Conservation (phyloP, 2,888 invertebrate species). For the Dromius quadrimaculatus region DNA sequence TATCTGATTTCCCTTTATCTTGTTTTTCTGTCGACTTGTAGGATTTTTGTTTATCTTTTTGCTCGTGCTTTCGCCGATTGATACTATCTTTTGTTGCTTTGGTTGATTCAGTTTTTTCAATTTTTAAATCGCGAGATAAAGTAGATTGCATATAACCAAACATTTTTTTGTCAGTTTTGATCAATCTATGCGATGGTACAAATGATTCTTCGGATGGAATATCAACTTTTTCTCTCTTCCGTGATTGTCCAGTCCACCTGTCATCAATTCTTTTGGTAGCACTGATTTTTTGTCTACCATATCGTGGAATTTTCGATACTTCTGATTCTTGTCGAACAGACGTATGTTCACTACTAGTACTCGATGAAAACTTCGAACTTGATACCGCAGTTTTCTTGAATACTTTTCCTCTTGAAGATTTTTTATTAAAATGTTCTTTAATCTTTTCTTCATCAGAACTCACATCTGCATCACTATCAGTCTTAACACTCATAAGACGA, state of each 20-base stretch:
- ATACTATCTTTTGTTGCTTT: slow-evolving; percentile 54
- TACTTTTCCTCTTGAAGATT: slow-evolving; percentile 53
- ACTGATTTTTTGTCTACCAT: slow-evolving; percentile 42
- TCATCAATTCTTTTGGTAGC: slow-evolving; percentile 51
- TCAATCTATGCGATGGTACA: slow-evolving; percentile 54
- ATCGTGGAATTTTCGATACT: slow-evolving; percentile 36
- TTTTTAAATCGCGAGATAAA: slow-evolving; percentile 70
- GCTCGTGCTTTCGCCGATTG: slow-evolving; percentile 51
- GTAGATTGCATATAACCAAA: slow-evolving; percentile 74
- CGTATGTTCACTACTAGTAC: slow-evolving; percentile 48
- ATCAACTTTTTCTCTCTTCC: slow-evolving; percentile 37
- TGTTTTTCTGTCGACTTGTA: slow-evolving; percentile 35
- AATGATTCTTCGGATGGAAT: slow-evolving; percentile 46
- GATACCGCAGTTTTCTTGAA: slow-evolving; percentile 53
- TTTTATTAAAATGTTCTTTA: slow-evolving; percentile 48
- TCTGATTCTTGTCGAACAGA: slow-evolving; percentile 24
- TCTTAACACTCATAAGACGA: slow-evolving; percentile 55
- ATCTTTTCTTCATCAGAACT: slow-evolving; percentile 62
- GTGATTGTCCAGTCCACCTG: slow-evolving; percentile 46
- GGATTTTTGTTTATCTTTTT: slow-evolving; percentile 47
- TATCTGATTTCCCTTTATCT: slow-evolving; percentile 31
- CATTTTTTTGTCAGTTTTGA: slow-evolving; percentile 60
- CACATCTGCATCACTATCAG: slow-evolving; percentile 61
- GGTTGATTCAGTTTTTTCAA: slow-evolving; percentile 61
- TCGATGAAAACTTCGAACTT: slow-evolving; percentile 50